phyloP scores from a whole-genome alignment of 2,797 vertebrate genomes.

The Myotis planiceps region DNA sequence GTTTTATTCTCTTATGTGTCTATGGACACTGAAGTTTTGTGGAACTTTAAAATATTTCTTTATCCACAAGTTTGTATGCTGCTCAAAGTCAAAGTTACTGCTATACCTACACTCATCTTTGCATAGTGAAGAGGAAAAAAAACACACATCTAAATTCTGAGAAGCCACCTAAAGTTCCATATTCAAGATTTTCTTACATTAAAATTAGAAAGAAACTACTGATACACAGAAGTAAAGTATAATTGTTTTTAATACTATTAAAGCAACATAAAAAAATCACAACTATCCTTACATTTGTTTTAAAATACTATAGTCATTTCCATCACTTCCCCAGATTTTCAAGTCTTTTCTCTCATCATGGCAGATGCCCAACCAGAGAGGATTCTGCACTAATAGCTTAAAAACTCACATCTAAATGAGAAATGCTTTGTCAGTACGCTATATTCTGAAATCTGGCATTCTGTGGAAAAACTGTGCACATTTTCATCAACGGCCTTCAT shows the following conservation, averaged over 20 bases:
- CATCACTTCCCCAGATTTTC: not conserved
- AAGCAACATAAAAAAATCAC: not conserved
- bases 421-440: not conserved
- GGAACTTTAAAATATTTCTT: slow-evolving; percentile 38
- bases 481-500: not conserved
- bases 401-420: not conserved
- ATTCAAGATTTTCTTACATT: slow-evolving; percentile 8
- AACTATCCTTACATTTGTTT: not conserved
- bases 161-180: not conserved
- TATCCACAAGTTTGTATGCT: not conserved
- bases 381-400: not conserved
- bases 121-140: not conserved
- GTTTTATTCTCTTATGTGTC: not conserved
- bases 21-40: not conserved
- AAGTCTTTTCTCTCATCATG: not conserved
- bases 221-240: not conserved
- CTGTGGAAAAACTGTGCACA: not conserved
- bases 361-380: not conserved
- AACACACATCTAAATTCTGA: not conserved
- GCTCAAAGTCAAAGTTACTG: not conserved
- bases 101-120: not conserved
- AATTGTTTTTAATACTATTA: slow-evolving; percentile 9
- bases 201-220: slow-evolving; percentile 23
- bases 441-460: slow-evolving; percentile 4
- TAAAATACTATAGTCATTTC: not conserved